These are phyloP conservation scores for Lamproptera curius DNA, from an alignment of 2,888 invertebrate species.

Conservation along the genomic window DNA sequence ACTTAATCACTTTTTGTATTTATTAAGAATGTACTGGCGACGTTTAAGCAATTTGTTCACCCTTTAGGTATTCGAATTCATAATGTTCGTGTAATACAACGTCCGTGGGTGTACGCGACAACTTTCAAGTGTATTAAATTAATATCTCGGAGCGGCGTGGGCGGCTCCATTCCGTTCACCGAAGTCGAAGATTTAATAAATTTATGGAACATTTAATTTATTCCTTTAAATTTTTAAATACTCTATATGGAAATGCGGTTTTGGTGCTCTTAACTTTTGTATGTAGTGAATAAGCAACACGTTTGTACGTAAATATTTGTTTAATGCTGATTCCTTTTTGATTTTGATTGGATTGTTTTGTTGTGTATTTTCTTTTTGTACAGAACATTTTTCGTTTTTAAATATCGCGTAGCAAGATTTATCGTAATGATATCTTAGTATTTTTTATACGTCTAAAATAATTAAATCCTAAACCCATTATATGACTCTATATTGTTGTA, in stretches of 20 bases:
- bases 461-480: too few relatives aligned
- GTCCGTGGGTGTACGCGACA: conserved; percentile 14
- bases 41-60: background rate
- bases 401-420: background rate
- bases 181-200: background rate
- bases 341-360: too few relatives aligned
- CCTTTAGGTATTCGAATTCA: background rate
- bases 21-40: background rate
- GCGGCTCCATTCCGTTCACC: conserved; percentile 4
- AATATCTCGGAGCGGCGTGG: conserved; percentile 6
- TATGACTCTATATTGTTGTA: too few relatives aligned
- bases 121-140: conserved; percentile 10
- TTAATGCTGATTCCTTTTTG: too few relatives aligned
- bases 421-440: too few relatives aligned
- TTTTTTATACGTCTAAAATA: too few relatives aligned
- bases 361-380: too few relatives aligned
- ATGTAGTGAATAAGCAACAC: too few relatives aligned
- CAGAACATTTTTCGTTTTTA: background rate
- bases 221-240: background rate
- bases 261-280: too few relatives aligned
- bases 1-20: too few relatives aligned
- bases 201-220: background rate
- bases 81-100: background rate
- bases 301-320: too few relatives aligned
- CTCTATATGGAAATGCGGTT: too few relatives aligned